Conservation (phyloP, 2,797 vertebrate genomes). For the Enteromius mattozi region DNA sequence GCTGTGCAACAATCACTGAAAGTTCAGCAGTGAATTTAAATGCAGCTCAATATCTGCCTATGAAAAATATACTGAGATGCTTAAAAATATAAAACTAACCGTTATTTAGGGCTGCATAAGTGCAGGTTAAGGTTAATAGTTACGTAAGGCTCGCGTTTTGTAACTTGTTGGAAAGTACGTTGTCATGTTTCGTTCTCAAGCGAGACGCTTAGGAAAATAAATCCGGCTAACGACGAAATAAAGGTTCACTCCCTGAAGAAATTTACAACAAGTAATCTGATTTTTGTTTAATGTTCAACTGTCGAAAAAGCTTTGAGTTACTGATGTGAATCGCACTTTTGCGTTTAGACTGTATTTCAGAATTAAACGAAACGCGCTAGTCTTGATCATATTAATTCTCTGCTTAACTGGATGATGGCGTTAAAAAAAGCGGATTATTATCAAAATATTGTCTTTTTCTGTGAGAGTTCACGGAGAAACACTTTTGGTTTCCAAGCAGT, state of each 20-base stretch:
- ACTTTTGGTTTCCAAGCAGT: background rate
- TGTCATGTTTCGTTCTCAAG: constrained; percentile 8
- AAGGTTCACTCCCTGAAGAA: background rate
- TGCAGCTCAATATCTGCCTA: background rate
- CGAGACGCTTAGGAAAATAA: background rate
- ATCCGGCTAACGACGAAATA: background rate
- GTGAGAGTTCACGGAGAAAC: constrained; percentile 67
- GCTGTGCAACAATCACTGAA: constrained; percentile 58
- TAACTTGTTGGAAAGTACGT: constrained; percentile 23
- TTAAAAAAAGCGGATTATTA: background rate
- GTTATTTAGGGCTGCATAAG: background rate
- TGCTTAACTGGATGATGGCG: background rate
- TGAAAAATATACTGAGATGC: constrained; percentile 9
- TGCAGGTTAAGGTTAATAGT: constrained; percentile 13
- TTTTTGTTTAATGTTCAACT: background rate
- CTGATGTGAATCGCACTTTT: background rate
- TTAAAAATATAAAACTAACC: constrained; percentile 3
- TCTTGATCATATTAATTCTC: background rate
- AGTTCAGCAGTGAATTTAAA: constrained; percentile 57
- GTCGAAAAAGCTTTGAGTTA: background rate
- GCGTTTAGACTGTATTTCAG: background rate
- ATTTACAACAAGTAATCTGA: background rate
- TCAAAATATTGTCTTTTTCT: constrained; percentile 65
- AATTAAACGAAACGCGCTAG: background rate
- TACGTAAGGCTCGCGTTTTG: constrained; percentile 34